phyloP scores from a whole-genome alignment of 2,888 invertebrate genomes.

The Agrochola lota region DNA sequence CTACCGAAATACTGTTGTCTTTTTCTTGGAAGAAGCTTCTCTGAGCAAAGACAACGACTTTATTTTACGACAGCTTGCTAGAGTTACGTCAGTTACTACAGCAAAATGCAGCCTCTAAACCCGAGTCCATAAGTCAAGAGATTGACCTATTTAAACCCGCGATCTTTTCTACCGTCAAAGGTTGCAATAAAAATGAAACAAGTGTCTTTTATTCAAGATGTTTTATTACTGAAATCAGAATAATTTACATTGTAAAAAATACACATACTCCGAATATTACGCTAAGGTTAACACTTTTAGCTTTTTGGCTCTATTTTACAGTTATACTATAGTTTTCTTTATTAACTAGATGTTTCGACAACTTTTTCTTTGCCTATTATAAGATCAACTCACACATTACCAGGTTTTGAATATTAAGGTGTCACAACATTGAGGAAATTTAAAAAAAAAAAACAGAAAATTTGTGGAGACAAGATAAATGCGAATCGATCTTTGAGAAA shows the following conservation, averaged over 20 bases:
- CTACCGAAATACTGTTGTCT: constrained; percentile 6
- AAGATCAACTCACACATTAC: constrained; percentile 59
- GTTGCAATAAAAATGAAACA: constrained; percentile 56
- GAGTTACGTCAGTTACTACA: constrained; percentile 20
- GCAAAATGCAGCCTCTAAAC: constrained; percentile 48
- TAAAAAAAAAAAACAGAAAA: no score
- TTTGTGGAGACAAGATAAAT: background rate
- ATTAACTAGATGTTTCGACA: constrained; percentile 61
- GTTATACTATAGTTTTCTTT: constrained; percentile 71
- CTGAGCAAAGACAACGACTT: constrained; percentile 31
- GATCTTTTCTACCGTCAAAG: constrained; percentile 41
- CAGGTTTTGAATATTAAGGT: background rate
- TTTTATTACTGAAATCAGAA: constrained; percentile 90
- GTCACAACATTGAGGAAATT: constrained; percentile 6
- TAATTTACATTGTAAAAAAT: constrained; percentile 91
- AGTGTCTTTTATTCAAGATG: constrained; percentile 78
- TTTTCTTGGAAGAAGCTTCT: constrained; percentile 5
- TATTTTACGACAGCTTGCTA: constrained; percentile 47
- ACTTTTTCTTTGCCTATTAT: constrained; percentile 36
- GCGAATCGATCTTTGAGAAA: constrained; percentile 62
- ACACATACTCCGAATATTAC: constrained; percentile 85
- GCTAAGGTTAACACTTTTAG: constrained; percentile 86
- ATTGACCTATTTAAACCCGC: constrained; percentile 57
- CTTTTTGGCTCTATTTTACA: constrained; percentile 85
- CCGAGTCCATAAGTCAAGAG: constrained; percentile 53